A percentile compares a stretch with the other conserved stretches of the same genome.
These are phyloP conservation scores for Drosophila fuyamai DNA, from an alignment of 1,140 invertebrate genomes.

Conservation along the genomic window DNA sequence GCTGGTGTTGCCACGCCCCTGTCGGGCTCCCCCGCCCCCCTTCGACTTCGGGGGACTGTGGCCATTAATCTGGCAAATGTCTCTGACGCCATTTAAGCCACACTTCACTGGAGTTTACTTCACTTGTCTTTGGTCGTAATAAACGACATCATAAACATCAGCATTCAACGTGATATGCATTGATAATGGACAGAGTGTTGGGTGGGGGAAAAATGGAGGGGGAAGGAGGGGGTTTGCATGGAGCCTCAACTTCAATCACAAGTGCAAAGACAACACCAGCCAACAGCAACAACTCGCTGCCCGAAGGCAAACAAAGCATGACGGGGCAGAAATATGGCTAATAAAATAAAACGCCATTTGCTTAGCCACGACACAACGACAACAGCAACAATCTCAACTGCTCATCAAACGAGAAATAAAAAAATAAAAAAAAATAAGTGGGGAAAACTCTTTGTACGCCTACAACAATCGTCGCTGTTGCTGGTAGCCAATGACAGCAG, in stretches of 20 bases:
- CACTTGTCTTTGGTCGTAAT: slow-evolving; percentile 49
- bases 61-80: slow-evolving; percentile 78
- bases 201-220: not conserved
- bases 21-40: slow-evolving; percentile 2
- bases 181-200: slow-evolving; percentile 60
- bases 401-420: slow-evolving; percentile 32
- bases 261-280: slow-evolving; percentile 49
- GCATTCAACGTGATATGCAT: slow-evolving; percentile 78
- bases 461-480: slow-evolving; percentile 36
- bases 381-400: slow-evolving; percentile 9
- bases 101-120: slow-evolving; percentile 68
- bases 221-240: not conserved
- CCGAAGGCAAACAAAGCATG: slow-evolving; percentile 75
- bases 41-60: slow-evolving; percentile 26
- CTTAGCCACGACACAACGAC: slow-evolving; percentile 32
- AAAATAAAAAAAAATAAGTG: slow-evolving; percentile 27
- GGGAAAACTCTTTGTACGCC: slow-evolving; percentile 49
- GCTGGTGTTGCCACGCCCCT: slow-evolving; percentile 21
- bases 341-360: slow-evolving; percentile 82
- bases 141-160: slow-evolving; percentile 63
- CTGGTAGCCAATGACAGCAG: slow-evolving; percentile 50
- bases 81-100: slow-evolving; percentile 79
- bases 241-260: slow-evolving; percentile 44
- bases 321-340: slow-evolving; percentile 78
- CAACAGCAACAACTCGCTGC: slow-evolving; percentile 31